Evolutionary conservation across 2,888 invertebrate species (phyloP).

Genomic region (Standfussiana lucernea): DNA sequence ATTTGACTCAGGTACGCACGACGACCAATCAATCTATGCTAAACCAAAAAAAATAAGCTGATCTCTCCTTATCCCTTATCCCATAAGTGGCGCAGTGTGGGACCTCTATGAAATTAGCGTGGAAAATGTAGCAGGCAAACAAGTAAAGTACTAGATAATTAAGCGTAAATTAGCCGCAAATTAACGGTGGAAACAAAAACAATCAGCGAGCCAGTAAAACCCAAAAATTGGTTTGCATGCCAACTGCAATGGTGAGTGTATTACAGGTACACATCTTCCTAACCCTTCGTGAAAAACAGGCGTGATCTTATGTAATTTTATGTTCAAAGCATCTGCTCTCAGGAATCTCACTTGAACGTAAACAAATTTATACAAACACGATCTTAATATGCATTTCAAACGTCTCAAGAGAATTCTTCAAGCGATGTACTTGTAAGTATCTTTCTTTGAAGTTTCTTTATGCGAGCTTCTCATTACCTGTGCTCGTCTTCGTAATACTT

Average conservation of each 20-base stretch:
- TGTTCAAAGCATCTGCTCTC: not conserved
- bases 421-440: conserved; percentile 44
- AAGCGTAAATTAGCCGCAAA: too few species aligned
- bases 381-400: conserved; percentile 29
- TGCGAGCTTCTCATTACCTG: conserved; percentile 39
- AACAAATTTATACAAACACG: conserved; percentile 29
- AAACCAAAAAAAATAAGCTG: too few species aligned
- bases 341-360: not conserved
- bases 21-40: too few species aligned
- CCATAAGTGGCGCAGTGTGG: too few species aligned
- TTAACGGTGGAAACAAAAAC: too few species aligned
- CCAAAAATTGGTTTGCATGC: too few species aligned
- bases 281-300: not conserved
- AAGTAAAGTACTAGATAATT: too few species aligned
- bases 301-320: not conserved
- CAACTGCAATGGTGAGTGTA: too few species aligned
- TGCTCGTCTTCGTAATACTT: conserved; percentile 20
- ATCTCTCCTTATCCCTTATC: too few species aligned
- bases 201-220: too few species aligned
- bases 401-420: conserved; percentile 27
- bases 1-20: not conserved
- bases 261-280: not conserved
- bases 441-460: conserved; percentile 44
- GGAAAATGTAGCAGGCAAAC: too few species aligned
- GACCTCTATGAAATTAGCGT: too few species aligned